Evolutionary conservation across 2,797 vertebrate genomes (phyloP).

Genomic region (Microchirus variegatus): DNA sequence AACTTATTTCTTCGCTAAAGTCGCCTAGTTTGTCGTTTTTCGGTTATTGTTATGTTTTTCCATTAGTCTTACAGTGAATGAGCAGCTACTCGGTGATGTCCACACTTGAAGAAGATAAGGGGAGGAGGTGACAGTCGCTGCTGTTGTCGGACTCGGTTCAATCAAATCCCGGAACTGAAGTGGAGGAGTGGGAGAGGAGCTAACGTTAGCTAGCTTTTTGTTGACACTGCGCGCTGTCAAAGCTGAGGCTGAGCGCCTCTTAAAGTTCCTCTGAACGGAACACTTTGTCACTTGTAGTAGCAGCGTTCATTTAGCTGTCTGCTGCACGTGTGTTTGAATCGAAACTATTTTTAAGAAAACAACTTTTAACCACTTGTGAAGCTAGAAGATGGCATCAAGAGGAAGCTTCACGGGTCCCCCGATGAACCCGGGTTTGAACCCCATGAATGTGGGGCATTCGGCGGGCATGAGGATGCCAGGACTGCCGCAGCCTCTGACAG

Average conservation of each 20-base stretch:
- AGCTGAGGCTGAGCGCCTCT: constrained; percentile 11
- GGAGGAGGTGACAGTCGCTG: constrained; percentile 49
- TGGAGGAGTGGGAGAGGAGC: constrained; percentile 43
- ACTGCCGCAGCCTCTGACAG: constrained; percentile 70
- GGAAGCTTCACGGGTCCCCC: constrained; percentile 75
- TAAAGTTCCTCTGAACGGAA: background rate
- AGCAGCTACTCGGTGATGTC: background rate
- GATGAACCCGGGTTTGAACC: constrained; percentile 72
- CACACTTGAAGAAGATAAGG: background rate
- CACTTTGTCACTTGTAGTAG: background rate
- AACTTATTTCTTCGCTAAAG: constrained; percentile 23
- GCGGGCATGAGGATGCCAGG: constrained; percentile 76
- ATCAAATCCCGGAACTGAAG: constrained; percentile 68
- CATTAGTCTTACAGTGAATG: constrained; percentile 5
- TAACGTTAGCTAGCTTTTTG: constrained; percentile 73
- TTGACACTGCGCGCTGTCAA: constrained; percentile 74
- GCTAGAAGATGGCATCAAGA: constrained; percentile 77
- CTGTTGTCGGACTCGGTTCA: constrained; percentile 28
- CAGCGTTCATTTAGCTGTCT: background rate
- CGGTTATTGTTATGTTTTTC: background rate
- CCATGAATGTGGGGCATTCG: constrained; percentile 70
- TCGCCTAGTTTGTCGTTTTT: constrained; percentile 10
- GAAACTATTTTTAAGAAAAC: constrained; percentile 11
- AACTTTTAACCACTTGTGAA: constrained; percentile 59
- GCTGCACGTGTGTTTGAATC: background rate